Evolutionary conservation across 2,888 invertebrate genomes (phyloP).

Genomic region (Merodon equestris): DNA sequence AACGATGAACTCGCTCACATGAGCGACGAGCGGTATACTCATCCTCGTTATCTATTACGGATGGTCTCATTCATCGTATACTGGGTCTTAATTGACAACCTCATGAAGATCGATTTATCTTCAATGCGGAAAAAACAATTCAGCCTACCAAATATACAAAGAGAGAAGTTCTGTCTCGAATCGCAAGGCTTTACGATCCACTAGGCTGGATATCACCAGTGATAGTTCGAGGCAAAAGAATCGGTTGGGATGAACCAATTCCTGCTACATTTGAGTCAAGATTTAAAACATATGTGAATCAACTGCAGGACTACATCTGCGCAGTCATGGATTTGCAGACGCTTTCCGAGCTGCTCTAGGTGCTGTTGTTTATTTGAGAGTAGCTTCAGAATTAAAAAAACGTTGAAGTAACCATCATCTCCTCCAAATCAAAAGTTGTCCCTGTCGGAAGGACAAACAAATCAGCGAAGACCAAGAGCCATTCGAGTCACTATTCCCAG

Average conservation of each 20-base stretch:
- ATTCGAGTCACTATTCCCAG: no score
- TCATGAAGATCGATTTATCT: no score
- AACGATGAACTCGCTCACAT: background rate
- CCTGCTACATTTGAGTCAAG: background rate
- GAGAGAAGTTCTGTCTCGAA: no score
- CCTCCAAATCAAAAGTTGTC: no score
- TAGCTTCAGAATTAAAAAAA: background rate
- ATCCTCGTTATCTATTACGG: no score
- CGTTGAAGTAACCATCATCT: background rate
- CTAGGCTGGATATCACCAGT: background rate
- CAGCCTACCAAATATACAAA: no score
- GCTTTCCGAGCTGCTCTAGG: no score
- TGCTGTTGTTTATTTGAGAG: background rate
- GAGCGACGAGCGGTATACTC: background rate
- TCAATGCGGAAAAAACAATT: no score
- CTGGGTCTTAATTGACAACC: no score
- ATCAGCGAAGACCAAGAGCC: no score
- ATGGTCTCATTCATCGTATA: no score
- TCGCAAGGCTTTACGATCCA: no score
- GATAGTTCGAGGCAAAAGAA: background rate
- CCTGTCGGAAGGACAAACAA: background rate
- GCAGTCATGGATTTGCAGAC: slow-evolving; percentile 8
- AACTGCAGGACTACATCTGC: background rate
- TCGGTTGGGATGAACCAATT: background rate
- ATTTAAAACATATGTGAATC: background rate